phyloP scores from a whole-genome alignment of 2,113 vertebrate genomes.

The Eudyptes chrysolophus region DNA sequence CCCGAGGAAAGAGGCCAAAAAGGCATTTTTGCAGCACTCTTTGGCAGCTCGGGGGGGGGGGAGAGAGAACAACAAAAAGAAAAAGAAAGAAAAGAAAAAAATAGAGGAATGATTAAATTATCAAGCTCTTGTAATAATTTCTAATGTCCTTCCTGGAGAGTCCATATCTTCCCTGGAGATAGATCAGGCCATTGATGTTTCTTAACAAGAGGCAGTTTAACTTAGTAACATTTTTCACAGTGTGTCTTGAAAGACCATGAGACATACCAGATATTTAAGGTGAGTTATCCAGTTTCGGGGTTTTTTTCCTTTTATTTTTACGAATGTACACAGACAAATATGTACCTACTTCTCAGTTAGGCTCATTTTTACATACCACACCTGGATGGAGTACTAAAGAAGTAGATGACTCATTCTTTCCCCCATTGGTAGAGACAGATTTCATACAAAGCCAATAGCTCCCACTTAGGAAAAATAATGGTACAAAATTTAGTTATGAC shows the following conservation, averaged over 20 bases:
- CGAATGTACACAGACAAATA: not conserved
- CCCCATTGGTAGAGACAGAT: not conserved
- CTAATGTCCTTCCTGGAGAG: not conserved
- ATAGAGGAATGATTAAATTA: not conserved
- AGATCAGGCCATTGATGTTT: not conserved
- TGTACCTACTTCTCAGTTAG: not conserved
- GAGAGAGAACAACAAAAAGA: too few species aligned
- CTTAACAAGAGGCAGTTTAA: not conserved
- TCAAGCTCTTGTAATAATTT: not conserved
- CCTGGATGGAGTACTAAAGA: not conserved
- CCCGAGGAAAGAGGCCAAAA: not conserved
- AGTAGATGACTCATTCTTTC: not conserved
- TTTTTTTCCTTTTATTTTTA: not conserved
- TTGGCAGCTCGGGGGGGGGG: not conserved
- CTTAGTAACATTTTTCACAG: not conserved
- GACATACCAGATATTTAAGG: not conserved
- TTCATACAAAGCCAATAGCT: not conserved
- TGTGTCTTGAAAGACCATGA: not conserved
- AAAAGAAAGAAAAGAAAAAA: accelerated
- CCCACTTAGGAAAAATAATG: not conserved
- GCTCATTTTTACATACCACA: not conserved
- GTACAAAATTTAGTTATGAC: not conserved
- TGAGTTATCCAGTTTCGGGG: not conserved
- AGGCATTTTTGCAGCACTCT: not conserved
- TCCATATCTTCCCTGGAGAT: not conserved